These are phyloP conservation scores for Pampus argenteus DNA, from an alignment of 2,797 vertebrate genomes.

Conservation along the genomic window DNA sequence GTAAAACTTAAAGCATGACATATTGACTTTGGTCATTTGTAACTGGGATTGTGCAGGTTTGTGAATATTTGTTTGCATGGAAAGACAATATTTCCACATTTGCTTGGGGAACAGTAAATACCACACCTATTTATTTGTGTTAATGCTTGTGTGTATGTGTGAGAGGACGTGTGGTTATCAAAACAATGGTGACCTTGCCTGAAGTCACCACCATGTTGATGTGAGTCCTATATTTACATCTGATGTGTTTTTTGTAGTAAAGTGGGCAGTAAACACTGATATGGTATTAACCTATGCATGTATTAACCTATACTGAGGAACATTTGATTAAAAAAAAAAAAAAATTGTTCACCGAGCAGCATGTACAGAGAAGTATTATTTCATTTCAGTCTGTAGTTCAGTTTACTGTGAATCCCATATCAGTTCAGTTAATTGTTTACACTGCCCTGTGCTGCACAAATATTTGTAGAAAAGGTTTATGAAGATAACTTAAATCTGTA, in stretches of 20 bases:
- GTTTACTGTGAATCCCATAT: no score
- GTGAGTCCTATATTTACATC: not conserved
- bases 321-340: not conserved
- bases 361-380: not conserved
- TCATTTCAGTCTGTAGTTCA: not conserved
- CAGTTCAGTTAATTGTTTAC: no score
- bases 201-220: not conserved
- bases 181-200: not conserved
- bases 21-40: no score
- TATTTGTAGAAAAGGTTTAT: not conserved
- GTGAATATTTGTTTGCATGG: not conserved
- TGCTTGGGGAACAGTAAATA: constrained; percentile 13
- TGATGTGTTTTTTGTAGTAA: constrained; percentile 25
- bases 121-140: constrained; percentile 50
- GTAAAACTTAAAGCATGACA: not conserved
- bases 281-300: constrained; percentile 10
- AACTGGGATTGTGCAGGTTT: not conserved
- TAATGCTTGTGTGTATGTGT: constrained; percentile 1
- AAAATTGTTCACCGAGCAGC: not conserved
- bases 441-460: no score
- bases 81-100: constrained; percentile 21
- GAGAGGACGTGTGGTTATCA: not conserved
- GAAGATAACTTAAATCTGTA: not conserved
- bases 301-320: not conserved
- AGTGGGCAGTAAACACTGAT: not conserved